Evolutionary conservation across 2,888 invertebrate genomes (phyloP).

Genomic region (Galerucella calmariensis): DNA sequence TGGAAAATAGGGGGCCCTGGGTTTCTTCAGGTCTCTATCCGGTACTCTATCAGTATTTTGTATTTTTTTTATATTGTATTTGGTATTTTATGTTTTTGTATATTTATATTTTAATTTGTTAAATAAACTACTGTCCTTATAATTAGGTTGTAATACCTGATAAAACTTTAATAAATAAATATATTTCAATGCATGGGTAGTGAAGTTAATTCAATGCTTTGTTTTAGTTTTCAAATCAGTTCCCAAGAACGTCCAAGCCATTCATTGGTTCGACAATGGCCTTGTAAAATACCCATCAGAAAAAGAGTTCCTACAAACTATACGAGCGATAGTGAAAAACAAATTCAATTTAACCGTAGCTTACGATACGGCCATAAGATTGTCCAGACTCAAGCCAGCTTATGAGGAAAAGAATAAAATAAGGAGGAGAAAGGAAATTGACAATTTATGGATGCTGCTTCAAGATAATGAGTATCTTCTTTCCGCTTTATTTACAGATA

Average conservation of each 20-base stretch:
- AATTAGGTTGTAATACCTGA: too few relatives aligned
- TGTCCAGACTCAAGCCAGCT: constrained; percentile 65
- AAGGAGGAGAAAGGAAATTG: constrained; percentile 68
- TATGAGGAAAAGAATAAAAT: constrained; percentile 62
- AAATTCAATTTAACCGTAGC: constrained; percentile 69
- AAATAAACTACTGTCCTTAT: too few relatives aligned
- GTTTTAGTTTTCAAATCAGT: constrained; percentile 68
- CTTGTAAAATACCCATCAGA: constrained; percentile 67
- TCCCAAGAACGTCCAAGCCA: constrained; percentile 60
- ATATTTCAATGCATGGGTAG: too few relatives aligned
- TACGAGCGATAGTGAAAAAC: constrained; percentile 66
- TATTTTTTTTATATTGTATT: too few relatives aligned
- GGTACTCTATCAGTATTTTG: too few relatives aligned
- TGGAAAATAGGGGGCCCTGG: too few relatives aligned
- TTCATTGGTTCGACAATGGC: constrained; percentile 66
- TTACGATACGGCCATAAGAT: constrained; percentile 65
- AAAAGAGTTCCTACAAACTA: constrained; percentile 67
- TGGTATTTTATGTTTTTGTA: too few relatives aligned
- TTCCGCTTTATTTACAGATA: constrained; percentile 69
- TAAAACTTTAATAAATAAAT: too few relatives aligned
- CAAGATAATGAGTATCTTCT: constrained; percentile 77
- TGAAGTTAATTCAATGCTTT: neutral
- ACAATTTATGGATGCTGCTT: constrained; percentile 72
- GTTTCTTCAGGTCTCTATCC: too few relatives aligned
- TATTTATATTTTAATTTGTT: too few relatives aligned